A percentile compares a stretch with the other conserved stretches of the same genome.
Conservation (phyloP, 1,140 invertebrate species). For the Trachymyrmex cornetzi region DNA sequence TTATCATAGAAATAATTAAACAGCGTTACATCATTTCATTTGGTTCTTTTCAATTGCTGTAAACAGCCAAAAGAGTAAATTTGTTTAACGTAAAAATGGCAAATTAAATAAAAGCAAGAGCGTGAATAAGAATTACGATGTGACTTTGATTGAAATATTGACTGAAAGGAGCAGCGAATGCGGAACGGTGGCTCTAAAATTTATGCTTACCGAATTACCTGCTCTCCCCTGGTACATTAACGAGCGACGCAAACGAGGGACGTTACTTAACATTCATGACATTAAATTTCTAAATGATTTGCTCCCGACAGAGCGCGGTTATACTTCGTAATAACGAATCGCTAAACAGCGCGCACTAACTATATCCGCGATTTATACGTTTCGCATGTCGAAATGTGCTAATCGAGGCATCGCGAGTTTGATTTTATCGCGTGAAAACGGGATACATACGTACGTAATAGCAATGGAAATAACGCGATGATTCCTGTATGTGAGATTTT, state of each 20-base stretch:
- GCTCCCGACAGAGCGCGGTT: conserved; percentile 54
- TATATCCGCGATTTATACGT: conserved; percentile 51
- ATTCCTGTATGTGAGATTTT: background rate
- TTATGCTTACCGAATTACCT: conserved; percentile 70
- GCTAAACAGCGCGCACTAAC: conserved; percentile 49
- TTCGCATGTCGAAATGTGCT: conserved; percentile 49
- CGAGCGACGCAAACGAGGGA: conserved; percentile 63
- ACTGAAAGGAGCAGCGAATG: conserved; percentile 8
- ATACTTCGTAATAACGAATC: conserved; percentile 58
- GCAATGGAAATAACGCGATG: background rate
- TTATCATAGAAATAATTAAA: background rate
- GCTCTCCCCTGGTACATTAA: conserved; percentile 64
- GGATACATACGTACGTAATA: background rate
- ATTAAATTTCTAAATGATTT: conserved; percentile 70
- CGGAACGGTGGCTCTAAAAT: conserved; percentile 53
- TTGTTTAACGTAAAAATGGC: background rate
- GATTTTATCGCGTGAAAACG: conserved; percentile 25
- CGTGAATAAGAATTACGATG: background rate
- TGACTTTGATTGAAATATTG: conserved; percentile 43
- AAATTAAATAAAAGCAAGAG: background rate
- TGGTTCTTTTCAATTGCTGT: background rate
- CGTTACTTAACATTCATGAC: conserved; percentile 69
- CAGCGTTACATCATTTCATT: background rate
- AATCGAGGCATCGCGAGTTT: conserved; percentile 22
- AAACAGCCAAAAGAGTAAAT: background rate